A percentile compares a stretch with the other conserved stretches of the same genome.
Conservation (phyloP, 35 echinoderm and acorn worm species). For the Acanthaster planci region DNA sequence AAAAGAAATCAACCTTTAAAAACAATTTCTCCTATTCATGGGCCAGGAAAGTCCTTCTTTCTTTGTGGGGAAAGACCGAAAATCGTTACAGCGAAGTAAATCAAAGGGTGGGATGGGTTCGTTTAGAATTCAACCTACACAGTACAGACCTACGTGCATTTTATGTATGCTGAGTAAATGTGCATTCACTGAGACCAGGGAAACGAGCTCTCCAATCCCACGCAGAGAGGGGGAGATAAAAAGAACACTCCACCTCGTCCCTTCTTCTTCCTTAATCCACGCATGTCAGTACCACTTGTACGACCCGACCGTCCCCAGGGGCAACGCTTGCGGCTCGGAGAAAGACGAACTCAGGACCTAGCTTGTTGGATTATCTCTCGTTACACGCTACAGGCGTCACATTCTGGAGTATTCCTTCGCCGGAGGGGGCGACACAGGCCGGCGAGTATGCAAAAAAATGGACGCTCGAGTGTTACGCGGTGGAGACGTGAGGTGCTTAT, state of each 20-base stretch:
- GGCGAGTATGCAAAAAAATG: conserved; percentile 16
- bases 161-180: too few species aligned
- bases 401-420: conserved; percentile 13
- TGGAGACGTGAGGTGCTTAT: neutral
- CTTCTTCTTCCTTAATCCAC: conserved; percentile 19
- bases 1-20: too few species aligned
- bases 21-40: too few species aligned
- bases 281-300: conserved; percentile 17
- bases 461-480: conserved; percentile 3
- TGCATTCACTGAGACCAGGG: too few species aligned
- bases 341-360: neutral
- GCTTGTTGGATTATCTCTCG: conserved; percentile 18
- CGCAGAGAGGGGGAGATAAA: too few species aligned
- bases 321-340: neutral
- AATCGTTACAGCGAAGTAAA: too few species aligned
- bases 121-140: too few species aligned
- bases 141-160: too few species aligned
- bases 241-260: neutral
- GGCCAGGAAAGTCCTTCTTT: too few species aligned
- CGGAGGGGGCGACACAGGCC: neutral
- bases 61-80: too few species aligned
- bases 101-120: too few species aligned
- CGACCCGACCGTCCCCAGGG: conserved; percentile 6
- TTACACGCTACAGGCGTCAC: neutral
- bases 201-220: too few species aligned